Conservation (phyloP, 2,797 vertebrate genomes). For the Notamacropus eugenii region DNA sequence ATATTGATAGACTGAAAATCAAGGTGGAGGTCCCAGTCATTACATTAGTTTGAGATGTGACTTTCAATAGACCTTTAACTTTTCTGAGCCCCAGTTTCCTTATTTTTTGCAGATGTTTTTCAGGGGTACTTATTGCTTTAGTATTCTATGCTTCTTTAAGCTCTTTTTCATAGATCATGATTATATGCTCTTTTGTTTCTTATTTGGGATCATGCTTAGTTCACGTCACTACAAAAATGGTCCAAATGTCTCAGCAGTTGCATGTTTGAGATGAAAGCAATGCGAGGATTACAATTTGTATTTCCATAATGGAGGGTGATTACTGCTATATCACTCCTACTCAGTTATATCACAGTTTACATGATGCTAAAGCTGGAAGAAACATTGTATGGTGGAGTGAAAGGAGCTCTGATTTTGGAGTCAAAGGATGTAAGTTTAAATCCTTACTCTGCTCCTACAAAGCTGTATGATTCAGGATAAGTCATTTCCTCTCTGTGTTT, state of each 20-base stretch:
- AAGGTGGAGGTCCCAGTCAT: background rate
- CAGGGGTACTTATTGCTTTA: background rate
- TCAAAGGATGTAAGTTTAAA: background rate
- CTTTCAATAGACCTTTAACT: background rate
- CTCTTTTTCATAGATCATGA: background rate
- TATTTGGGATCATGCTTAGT: background rate
- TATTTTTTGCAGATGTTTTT: background rate
- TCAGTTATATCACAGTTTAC: background rate
- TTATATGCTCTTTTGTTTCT: background rate
- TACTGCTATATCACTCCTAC: background rate
- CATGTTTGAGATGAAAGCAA: background rate
- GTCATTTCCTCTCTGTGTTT: background rate
- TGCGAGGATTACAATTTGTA: background rate
- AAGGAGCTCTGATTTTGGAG: background rate
- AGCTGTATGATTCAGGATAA: background rate
- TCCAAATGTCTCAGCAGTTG: background rate
- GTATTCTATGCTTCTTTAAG: background rate
- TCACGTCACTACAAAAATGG: background rate
- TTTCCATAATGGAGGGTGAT: constrained; percentile 1
- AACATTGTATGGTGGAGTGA: background rate
- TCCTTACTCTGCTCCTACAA: background rate
- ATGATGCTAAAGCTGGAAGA: background rate
- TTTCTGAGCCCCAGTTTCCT: background rate
- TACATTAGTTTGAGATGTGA: background rate
- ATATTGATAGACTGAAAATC: background rate